A percentile compares a stretch with the other conserved stretches of the same genome.
phyloP scores from a whole-genome alignment of 2,797 vertebrate genomes.

The Sebastes baramenuke region DNA sequence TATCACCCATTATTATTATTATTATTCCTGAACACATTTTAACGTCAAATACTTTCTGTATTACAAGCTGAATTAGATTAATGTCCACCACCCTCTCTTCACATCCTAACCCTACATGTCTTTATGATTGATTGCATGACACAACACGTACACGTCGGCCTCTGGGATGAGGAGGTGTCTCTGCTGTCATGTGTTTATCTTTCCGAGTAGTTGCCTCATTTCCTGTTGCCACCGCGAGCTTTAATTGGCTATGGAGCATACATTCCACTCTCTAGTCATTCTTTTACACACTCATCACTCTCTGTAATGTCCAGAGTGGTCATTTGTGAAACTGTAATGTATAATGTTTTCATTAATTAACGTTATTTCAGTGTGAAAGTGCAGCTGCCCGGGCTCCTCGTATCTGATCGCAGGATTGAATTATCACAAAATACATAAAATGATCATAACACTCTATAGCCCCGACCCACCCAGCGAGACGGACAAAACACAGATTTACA shows the following conservation, averaged over 20 bases:
- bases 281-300: conserved; percentile 31
- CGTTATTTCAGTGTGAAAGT: background rate
- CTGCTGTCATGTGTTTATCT: conserved; percentile 65
- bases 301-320: conserved; percentile 22
- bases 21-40: background rate
- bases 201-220: conserved; percentile 29
- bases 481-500: background rate
- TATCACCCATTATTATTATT: background rate
- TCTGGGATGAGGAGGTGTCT: conserved; percentile 36
- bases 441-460: background rate
- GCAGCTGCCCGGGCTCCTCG: background rate
- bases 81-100: background rate
- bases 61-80: conserved; percentile 12
- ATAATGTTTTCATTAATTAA: conserved; percentile 46
- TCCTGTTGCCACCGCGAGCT: conserved; percentile 29
- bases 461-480: background rate
- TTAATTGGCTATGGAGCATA: conserved; percentile 15
- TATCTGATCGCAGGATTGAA: conserved; percentile 40
- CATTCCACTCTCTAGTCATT: conserved; percentile 19
- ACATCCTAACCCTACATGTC: background rate
- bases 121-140: background rate
- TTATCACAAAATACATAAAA: conserved; percentile 1
- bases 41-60: background rate
- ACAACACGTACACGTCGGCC: background rate
- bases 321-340: background rate